Evolutionary conservation across 2,797 vertebrate species (phyloP).

Genomic region (Anomalospiza imberbis): DNA sequence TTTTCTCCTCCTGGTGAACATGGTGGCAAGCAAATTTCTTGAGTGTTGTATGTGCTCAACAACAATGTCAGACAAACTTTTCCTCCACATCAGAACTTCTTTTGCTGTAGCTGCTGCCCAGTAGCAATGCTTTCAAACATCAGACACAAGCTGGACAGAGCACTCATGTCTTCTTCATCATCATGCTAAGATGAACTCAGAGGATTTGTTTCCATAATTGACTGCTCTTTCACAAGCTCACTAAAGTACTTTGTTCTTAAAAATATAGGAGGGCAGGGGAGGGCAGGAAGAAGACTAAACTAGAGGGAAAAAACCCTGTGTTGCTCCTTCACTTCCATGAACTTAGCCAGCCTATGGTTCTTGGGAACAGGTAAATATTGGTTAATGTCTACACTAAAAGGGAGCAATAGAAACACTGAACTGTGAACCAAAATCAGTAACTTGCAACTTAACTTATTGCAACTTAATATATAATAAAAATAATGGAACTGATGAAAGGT

Average conservation of each 20-base stretch:
- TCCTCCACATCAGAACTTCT: not conserved
- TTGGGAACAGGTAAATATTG: not conserved
- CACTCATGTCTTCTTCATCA: not conserved
- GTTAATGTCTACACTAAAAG: constrained; percentile 21
- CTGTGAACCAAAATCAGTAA: not conserved
- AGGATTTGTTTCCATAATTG: not conserved
- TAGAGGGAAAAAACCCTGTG: not conserved
- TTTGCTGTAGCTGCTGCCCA: not conserved
- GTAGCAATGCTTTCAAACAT: not conserved
- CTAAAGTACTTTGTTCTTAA: not conserved
- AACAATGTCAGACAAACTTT: not conserved
- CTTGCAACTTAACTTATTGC: not conserved
- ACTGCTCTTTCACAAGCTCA: not conserved
- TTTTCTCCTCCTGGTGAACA: not conserved
- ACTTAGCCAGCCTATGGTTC: not conserved
- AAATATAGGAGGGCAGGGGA: fast-evolving
- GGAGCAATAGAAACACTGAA: not conserved
- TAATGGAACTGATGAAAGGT: not conserved
- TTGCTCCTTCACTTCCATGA: not conserved
- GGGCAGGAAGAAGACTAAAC: not conserved
- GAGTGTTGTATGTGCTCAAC: not conserved
- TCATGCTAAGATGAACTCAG: not conserved
- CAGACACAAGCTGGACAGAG: not conserved
- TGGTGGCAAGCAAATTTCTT: not conserved
- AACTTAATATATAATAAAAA: not conserved